Conservation (phyloP, 2,113 vertebrate species). For the Channa argus region DNA sequence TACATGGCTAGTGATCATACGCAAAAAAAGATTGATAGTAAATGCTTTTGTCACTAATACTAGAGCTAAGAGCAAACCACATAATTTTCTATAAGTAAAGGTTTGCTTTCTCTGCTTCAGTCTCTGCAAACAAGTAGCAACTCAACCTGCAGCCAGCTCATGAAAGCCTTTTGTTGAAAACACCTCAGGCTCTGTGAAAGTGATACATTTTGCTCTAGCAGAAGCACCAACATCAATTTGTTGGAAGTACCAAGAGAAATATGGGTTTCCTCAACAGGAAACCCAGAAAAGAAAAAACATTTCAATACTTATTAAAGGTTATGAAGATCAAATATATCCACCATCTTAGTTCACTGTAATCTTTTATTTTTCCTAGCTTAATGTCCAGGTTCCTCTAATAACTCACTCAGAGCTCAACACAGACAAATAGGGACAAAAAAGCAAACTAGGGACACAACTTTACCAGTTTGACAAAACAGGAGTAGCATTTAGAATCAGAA, state of each 20-base stretch:
- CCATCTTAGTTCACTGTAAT: background rate
- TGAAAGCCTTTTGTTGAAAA: constrained; percentile 32
- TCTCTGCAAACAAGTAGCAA: constrained; percentile 24
- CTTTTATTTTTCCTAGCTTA: background rate
- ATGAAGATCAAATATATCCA: background rate
- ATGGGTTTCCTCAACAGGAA: constrained; percentile 15
- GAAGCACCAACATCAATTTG: constrained; percentile 12
- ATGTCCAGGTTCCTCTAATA: background rate
- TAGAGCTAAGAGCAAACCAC: constrained; percentile 2
- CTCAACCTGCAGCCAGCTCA: constrained; percentile 28
- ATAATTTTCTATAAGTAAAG: constrained; percentile 26
- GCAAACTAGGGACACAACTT: too few species aligned
- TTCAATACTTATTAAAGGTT: background rate
- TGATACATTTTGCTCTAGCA: constrained; percentile 11
- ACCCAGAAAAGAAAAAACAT: background rate
- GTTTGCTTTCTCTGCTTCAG: constrained; percentile 19
- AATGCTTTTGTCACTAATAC: background rate
- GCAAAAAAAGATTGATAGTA: background rate
- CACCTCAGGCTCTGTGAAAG: constrained; percentile 26
- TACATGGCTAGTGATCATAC: too few species aligned
- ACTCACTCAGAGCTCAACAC: background rate
- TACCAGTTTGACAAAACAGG: too few species aligned
- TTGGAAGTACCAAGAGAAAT: constrained; percentile 12
- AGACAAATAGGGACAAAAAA: too few species aligned
- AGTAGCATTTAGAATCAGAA: too few species aligned